Base-by-base conservation (phyloP, 1,140 invertebrate species). In the Drosophila varians region DNA sequence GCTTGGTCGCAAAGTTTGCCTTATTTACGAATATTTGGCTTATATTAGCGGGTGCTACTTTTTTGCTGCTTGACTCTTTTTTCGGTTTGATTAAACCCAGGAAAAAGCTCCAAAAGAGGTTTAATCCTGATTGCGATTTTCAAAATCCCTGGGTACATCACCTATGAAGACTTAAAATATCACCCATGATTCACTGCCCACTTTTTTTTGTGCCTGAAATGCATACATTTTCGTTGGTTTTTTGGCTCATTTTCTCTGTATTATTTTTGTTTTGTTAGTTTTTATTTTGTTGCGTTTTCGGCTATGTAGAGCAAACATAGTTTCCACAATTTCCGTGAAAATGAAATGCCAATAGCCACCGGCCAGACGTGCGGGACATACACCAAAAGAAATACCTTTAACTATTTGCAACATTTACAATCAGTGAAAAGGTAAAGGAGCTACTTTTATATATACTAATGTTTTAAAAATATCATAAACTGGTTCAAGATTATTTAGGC, bases 281-380 rank as follows among this genome's bases (percentile, higher is more conserved):
- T n/a, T 45, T 77, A 45, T 65, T 69, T 71, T 74, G 51, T 70
- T 62, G 54, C 40, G 51, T 55, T 64, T 78, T 65, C 52, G 19
- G 55, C 25, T 79, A 68, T 66, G 64, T 66, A 31, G 31, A 48
- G 43, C 49, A 74, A 65, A 74, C 40, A 65, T 74, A 80, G 82
- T 84, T 84, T 84, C 60, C 76, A 86, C 60, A 28, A 86, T 76
- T 84, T 84, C 66, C 49, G 72, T 65, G 61, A 74, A 73, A 86
- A 84, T 86, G 76, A 69, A 84, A 84, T 80, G 60, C 40, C 74
- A 82, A 83, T 68, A 80, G 68, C 77, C 70, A 51, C 21, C 49
- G 56, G 68, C 49, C 61, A 68, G 19, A 52, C 42, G 52, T 52
- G 42, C 45, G 52, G 28, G 26, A 42, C 51, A 49, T 47, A 34